Evolutionary conservation across 2,113 vertebrate species (phyloP), one percentile per base, ranked within the genome.

Genomic region (Nettapus auritus): DNA sequence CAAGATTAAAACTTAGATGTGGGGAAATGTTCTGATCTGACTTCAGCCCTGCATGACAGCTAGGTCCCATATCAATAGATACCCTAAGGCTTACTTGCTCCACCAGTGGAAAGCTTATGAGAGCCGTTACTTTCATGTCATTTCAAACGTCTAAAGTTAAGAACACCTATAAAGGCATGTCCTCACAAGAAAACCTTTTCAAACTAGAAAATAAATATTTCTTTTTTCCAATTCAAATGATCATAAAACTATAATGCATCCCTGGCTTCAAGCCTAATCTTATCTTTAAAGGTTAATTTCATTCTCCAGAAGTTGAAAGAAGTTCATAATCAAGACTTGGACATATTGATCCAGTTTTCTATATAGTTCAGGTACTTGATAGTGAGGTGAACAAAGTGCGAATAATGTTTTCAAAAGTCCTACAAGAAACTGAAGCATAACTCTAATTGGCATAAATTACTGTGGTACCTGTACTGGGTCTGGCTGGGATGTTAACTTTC

Each of bases 201-300:
- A 84, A 84, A 9, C 11, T 46, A 52, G 21, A 75, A 94, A 91
- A 71, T 23, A 93, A 85, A 62, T 77, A 75, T 82, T 84, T 67
- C 25, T 85, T 31, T 85, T 94, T 93, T 89, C 42, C 60, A 82
- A 67, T 93, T 89, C 52, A 93, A 79, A 95, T 91, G 9, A 85
- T n/a, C 36, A 23, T 70, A 63, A 82, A 88, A 48, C 33, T 57
- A 38, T n/a, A 82, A 84, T 83, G 48, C 17, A 63, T 29, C 29
- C 48, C 44, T 68, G 20, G 21, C 69, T 63, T 91, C 64, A 57
- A 87, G 21, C 33, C 16, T 85, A 62, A 53, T 57, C 38, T 70
- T 74, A 71, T 40, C 13, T 87, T 93, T 59, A 79, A 87, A 85
- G 18, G 52, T 68, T 84, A 85, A 82, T 85, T 70, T 29, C 15